Base-by-base conservation (phyloP, 1,140 invertebrate genomes). In the Lucilia sericata region DNA sequence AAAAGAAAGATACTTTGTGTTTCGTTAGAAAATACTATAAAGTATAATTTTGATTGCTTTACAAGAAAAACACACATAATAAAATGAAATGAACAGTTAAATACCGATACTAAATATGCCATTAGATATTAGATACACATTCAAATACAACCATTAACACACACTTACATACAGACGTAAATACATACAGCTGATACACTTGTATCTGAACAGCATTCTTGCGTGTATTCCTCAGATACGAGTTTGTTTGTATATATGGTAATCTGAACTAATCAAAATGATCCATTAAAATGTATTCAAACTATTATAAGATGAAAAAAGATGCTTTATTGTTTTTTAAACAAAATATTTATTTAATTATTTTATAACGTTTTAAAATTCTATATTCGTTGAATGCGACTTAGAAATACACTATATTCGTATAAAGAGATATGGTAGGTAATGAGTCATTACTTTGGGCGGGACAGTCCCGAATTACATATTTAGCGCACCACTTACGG, bases 191-290 rank as follows among this genome's bases (percentile, higher is more conserved):
- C 25, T 3, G 25, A 30, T n/a, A 60, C 13, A 17, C 13, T 60
- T 60, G 51, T 60, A 10, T 14, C 17, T 60, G 51, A 17, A 60
- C n/a, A 60, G 2, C n/a, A 17, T 60, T 60, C 14, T 60, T 60
- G 0, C 14, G 42, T 42, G 42, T 60, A 17, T 60, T 60, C 14
- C n/a, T 60, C 4, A n/a, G 13, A n/a, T 60, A 17, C 55, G 51
- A 60, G 13, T 60, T 5, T 12, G 55, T 42, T 42, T 42, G 42
- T 42, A 60, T 30, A 19, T 70, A 21, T 70, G 2, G 42, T 51
- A 80, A 80, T 80, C 76, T 80, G 13, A 51, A 10, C 42, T 80
- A 80, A 80, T 80, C 76, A 49, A 80, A 80, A 49, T 80, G 19
- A n/a, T 42, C 34, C 42, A 78, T 78, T 78, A 78, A 78, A 78